phyloP scores from a whole-genome alignment of 2,888 invertebrate species.

The Thecophora atra region DNA sequence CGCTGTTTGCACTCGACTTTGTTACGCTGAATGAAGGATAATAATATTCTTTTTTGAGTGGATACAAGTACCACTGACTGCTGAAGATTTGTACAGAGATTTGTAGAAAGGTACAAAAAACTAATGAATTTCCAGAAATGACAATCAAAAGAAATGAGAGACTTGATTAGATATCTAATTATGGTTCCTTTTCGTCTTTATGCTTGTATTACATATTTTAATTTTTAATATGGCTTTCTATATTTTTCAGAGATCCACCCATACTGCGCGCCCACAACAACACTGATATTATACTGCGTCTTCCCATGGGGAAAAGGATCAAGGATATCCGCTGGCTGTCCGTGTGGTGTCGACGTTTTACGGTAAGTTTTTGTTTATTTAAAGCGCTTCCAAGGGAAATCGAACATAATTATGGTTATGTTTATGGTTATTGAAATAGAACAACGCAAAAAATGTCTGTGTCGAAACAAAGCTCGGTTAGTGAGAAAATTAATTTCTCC shows the following conservation, averaged over 20 bases:
- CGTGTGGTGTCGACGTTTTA: conserved; percentile 91
- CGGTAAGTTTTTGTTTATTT: conserved; percentile 70
- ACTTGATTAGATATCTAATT: neutral
- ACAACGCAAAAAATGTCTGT: no score
- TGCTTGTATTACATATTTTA: neutral
- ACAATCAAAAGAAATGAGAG: neutral
- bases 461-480: no score
- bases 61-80: neutral
- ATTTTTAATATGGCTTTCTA: conserved; percentile 3
- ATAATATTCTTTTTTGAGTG: neutral
- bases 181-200: neutral
- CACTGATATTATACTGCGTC: conserved; percentile 81
- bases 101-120: neutral
- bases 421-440: no score
- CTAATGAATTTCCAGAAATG: neutral
- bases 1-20: conserved; percentile 2
- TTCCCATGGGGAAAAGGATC: conserved; percentile 85
- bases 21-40: conserved; percentile 15
- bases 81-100: neutral
- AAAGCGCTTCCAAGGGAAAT: no score
- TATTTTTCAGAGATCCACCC: conserved; percentile 76
- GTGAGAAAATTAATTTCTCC: no score
- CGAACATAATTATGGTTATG: no score
- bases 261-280: conserved; percentile 78
- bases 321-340: conserved; percentile 91